A percentile compares a stretch with the other conserved stretches of the same genome.
phyloP scores from a whole-genome alignment of 2,888 invertebrate species.

The Temnothorax unifasciatus region DNA sequence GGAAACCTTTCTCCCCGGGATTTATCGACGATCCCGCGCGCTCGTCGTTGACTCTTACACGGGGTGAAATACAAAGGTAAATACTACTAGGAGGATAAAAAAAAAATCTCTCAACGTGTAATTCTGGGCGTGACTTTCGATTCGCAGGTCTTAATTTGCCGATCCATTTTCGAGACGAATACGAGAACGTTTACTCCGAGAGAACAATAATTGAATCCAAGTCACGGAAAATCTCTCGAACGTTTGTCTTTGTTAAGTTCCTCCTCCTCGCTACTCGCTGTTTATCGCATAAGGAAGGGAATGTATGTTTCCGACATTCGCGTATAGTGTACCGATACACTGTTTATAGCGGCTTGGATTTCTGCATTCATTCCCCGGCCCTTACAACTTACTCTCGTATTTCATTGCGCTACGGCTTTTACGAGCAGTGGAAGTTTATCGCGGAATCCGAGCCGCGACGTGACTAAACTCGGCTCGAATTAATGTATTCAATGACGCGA shows the following conservation, averaged over 20 bases:
- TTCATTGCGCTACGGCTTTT: slow-evolving; percentile 30
- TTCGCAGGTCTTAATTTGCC: not conserved
- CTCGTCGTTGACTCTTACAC: slow-evolving; percentile 1
- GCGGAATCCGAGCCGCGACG: slow-evolving; percentile 36
- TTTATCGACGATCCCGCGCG: slow-evolving; percentile 20
- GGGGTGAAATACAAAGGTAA: not conserved
- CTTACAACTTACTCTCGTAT: slow-evolving; percentile 33
- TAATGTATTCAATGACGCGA: slow-evolving; percentile 23
- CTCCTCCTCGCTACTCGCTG: not conserved
- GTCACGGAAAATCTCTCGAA: not conserved
- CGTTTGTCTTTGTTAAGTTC: too few species aligned
- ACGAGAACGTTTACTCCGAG: not conserved
- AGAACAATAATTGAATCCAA: not conserved
- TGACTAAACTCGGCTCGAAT: slow-evolving; percentile 33
- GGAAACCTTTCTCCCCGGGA: slow-evolving; percentile 1
- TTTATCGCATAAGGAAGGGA: not conserved
- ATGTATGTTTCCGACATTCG: not conserved
- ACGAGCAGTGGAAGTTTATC: slow-evolving; percentile 47
- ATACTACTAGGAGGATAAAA: not conserved
- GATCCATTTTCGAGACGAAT: not conserved
- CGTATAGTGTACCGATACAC: not conserved
- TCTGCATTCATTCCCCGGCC: slow-evolving; percentile 1
- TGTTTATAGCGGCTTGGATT: slow-evolving; percentile 14
- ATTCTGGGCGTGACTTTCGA: not conserved
- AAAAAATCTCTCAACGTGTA: not conserved